phyloP scores from a whole-genome alignment of 2,797 vertebrate species.

The Gallirallus australis region DNA sequence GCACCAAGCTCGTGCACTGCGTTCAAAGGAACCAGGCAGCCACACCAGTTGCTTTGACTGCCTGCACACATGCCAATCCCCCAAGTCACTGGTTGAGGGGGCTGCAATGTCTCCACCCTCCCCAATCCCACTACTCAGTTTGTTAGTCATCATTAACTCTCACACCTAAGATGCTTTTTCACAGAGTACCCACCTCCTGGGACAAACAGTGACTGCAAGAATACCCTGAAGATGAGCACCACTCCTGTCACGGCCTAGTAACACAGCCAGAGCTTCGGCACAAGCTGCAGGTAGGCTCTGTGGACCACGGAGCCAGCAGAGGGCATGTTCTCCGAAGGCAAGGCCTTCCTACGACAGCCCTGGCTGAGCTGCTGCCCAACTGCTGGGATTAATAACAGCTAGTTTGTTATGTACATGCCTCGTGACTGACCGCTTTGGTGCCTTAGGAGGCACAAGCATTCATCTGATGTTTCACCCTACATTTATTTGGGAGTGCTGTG shows the following conservation, averaged over 20 bases:
- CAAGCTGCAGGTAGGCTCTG: accelerated
- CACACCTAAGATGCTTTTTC: neutral
- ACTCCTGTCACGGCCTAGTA: neutral
- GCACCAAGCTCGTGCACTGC: accelerated
- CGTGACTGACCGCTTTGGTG: neutral
- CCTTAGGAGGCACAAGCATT: neutral
- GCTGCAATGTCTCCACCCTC: neutral
- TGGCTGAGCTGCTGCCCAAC: neutral
- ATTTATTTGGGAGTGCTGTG: neutral
- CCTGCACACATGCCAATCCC: neutral
- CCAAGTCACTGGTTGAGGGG: neutral
- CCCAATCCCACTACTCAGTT: neutral
- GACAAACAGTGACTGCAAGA: neutral
- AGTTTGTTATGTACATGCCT: neutral
- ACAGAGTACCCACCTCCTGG: neutral
- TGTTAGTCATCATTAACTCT: neutral
- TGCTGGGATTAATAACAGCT: neutral
- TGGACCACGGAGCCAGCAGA: neutral
- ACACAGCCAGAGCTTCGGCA: neutral
- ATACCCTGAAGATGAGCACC: constrained; percentile 13
- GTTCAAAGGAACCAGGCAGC: neutral
- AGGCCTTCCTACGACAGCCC: neutral
- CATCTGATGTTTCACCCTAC: neutral
- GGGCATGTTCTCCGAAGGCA: neutral
- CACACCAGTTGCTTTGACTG: neutral